Conservation (phyloP, 1,140 invertebrate genomes). For the Eumeta japonica region DNA sequence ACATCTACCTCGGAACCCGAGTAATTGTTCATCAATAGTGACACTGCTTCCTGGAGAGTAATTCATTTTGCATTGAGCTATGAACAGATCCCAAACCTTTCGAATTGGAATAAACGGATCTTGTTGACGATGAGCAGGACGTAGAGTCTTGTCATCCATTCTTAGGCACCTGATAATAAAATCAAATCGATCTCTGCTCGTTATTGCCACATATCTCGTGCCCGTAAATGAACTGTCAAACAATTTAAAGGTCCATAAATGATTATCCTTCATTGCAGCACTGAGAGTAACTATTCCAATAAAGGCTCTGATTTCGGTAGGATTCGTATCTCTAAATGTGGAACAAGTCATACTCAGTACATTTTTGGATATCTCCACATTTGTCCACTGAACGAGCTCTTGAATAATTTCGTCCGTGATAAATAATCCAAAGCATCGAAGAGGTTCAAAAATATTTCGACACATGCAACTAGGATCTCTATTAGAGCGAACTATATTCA, state of each 20-base stretch:
- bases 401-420: too few species aligned
- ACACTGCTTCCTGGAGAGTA: constrained; percentile 17
- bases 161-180: constrained; percentile 32
- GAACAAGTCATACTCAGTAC: constrained; percentile 12
- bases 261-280: constrained; percentile 4
- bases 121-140: constrained; percentile 11
- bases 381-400: constrained; percentile 12
- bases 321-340: constrained; percentile 6
- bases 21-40: too few species aligned
- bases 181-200: constrained; percentile 27
- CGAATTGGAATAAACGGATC: constrained; percentile 33
- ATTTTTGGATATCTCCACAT: too few species aligned
- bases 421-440: too few species aligned
- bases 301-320: neutral
- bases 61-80: constrained; percentile 22
- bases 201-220: constrained; percentile 19
- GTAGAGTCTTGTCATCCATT: constrained; percentile 27
- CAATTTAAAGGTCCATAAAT: neutral
- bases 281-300: neutral
- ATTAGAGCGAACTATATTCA: too few species aligned
- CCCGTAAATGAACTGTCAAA: constrained; percentile 7
- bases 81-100: constrained; percentile 32
- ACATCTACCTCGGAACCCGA: too few species aligned
- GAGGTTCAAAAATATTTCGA: too few species aligned
- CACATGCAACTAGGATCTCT: too few species aligned